phyloP scores from a whole-genome alignment of 2,797 vertebrate genomes.

The Alca torda region DNA sequence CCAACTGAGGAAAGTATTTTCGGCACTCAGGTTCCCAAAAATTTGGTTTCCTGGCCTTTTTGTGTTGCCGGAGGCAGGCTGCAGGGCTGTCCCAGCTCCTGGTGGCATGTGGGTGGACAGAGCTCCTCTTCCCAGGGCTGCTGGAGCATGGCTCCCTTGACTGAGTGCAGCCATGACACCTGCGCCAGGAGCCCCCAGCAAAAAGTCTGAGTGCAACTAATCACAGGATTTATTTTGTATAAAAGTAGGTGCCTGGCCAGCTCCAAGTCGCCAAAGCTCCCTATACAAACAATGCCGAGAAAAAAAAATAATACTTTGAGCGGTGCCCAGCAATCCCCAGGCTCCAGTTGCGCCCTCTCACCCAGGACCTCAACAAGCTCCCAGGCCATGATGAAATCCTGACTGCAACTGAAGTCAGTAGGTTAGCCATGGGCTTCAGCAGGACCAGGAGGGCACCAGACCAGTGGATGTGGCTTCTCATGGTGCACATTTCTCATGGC shows the following conservation, averaged over 20 bases:
- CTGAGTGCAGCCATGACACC: not conserved
- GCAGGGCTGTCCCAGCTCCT: not conserved
- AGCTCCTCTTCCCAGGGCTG: not conserved
- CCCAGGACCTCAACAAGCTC: not conserved
- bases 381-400: not conserved
- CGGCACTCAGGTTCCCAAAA: not conserved
- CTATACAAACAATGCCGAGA: not conserved
- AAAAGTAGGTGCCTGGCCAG: not conserved
- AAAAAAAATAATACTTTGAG: not conserved
- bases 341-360: not conserved
- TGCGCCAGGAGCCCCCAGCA: not conserved
- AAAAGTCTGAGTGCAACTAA: not conserved
- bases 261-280: not conserved
- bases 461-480: not conserved
- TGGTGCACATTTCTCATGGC: not conserved
- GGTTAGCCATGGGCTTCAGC: not conserved
- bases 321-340: not conserved
- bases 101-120: rapidly evolving
- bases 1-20: not conserved
- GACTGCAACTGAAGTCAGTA: not conserved
- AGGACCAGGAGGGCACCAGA: not conserved
- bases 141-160: not conserved
- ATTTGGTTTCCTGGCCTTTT: not conserved
- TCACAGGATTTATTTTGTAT: not conserved
- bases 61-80: not conserved